phyloP scores from a whole-genome alignment of 2,888 invertebrate genomes.

The Apoda limacodes region DNA sequence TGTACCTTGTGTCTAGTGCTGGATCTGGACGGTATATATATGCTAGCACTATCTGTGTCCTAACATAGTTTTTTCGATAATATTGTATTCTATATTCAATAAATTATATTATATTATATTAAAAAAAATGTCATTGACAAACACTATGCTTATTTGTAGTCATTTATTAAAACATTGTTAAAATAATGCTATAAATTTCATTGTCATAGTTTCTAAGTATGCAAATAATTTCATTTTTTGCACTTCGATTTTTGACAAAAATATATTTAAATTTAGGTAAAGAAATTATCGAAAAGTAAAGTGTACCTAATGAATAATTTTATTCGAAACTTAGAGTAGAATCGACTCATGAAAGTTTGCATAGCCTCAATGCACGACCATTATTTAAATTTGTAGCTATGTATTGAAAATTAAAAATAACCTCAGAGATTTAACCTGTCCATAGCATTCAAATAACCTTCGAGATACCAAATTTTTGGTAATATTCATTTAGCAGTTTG shows the following conservation, averaged over 20 bases:
- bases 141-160: slow-evolving; percentile 61
- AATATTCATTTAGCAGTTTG: no score
- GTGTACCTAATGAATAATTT: slow-evolving; percentile 9
- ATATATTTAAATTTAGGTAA: no score
- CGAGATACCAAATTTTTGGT: no score
- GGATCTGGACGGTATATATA: slow-evolving; percentile 51
- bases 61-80: slow-evolving; percentile 67
- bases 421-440: no score
- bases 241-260: no score
- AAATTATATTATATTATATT: slow-evolving; percentile 62
- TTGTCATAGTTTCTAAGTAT: slow-evolving; percentile 67
- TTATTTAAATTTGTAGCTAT: no score
- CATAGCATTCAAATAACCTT: no score
- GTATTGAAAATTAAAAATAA: no score
- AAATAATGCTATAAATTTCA: slow-evolving; percentile 61
- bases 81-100: slow-evolving; percentile 64
- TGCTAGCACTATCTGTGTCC: slow-evolving; percentile 61
- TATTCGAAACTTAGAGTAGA: background rate
- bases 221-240: slow-evolving; percentile 63
- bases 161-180: slow-evolving; percentile 57
- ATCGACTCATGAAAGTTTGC: no score
- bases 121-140: slow-evolving; percentile 64
- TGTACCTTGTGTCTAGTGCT: slow-evolving; percentile 47
- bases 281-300: no score
- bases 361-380: no score